These are phyloP conservation scores for Thera britannica DNA, from an alignment of 2,888 invertebrate genomes.

Conservation along the genomic window DNA sequence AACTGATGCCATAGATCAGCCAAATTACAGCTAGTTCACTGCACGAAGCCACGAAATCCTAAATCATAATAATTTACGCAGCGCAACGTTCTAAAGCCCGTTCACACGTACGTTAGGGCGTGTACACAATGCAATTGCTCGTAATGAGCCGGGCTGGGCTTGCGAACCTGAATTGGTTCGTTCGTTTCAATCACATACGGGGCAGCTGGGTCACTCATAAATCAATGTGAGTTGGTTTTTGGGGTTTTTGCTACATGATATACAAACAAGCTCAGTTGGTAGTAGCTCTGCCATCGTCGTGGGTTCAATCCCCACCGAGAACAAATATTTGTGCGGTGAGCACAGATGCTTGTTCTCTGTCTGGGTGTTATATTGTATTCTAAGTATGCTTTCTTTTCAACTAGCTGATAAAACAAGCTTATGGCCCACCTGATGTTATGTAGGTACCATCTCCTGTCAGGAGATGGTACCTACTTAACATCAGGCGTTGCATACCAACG, in stretches of 20 bases:
- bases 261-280: no score
- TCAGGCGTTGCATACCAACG: no score
- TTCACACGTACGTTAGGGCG: slow-evolving; percentile 37
- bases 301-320: no score
- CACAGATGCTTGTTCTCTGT: no score
- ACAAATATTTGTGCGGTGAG: no score
- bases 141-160: slow-evolving; percentile 48
- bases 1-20: slow-evolving; percentile 24
- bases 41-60: slow-evolving; percentile 25
- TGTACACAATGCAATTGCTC: slow-evolving; percentile 41
- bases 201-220: slow-evolving; percentile 20
- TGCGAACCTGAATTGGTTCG: slow-evolving; percentile 44
- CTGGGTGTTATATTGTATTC: no score
- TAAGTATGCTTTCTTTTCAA: no score
- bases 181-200: slow-evolving; percentile 18
- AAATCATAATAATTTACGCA: slow-evolving; percentile 37
- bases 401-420: no score
- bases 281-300: no score
- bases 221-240: background rate
- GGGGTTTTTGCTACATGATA: background rate
- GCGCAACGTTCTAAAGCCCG: slow-evolving; percentile 34
- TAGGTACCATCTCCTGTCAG: no score
- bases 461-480: no score
- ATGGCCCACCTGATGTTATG: no score
- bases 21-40: slow-evolving; percentile 34